These are phyloP conservation scores for Loxodonta africana DNA, from an alignment of 2,113 vertebrate species.

Conservation along the genomic window DNA sequence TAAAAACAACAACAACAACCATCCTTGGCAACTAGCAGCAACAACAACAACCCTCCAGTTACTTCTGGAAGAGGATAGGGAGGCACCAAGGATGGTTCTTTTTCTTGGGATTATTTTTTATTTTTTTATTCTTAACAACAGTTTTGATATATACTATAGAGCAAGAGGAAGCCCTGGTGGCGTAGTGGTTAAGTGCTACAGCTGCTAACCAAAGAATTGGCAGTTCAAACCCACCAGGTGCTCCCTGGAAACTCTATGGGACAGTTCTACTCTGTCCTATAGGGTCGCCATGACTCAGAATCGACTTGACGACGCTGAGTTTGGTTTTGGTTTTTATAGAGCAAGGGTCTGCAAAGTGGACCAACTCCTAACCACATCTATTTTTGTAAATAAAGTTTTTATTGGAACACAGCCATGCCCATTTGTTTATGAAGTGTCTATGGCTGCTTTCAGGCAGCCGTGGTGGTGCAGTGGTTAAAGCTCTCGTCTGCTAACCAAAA, in stretches of 20 bases:
- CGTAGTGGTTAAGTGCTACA: no score
- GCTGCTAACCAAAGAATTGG: no score
- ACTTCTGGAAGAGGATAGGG: neutral
- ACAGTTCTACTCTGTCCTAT: no score
- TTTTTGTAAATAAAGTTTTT: slow-evolving; percentile 27
- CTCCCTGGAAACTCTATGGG: no score
- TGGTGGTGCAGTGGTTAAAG: no score
- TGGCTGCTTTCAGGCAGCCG: no score
- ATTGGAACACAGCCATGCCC: neutral
- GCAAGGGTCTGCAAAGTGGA: neutral
- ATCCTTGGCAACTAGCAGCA: no score
- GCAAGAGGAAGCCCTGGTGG: neutral
- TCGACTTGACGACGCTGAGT: no score
- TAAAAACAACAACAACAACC: no score
- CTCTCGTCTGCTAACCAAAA: no score
- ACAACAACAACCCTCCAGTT: neutral
- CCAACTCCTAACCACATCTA: neutral
- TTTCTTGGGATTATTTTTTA: neutral
- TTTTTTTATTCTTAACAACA: neutral
- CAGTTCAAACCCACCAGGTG: no score
- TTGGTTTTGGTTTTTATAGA: neutral
- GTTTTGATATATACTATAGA: neutral
- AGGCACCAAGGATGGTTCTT: neutral
- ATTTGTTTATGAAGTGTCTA: neutral
- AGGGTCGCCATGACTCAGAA: no score